A percentile compares a stretch with the other conserved stretches of the same genome.
phyloP scores from a whole-genome alignment of 2,113 vertebrate genomes.

The Sinocyclocheilus rhinocerous region DNA sequence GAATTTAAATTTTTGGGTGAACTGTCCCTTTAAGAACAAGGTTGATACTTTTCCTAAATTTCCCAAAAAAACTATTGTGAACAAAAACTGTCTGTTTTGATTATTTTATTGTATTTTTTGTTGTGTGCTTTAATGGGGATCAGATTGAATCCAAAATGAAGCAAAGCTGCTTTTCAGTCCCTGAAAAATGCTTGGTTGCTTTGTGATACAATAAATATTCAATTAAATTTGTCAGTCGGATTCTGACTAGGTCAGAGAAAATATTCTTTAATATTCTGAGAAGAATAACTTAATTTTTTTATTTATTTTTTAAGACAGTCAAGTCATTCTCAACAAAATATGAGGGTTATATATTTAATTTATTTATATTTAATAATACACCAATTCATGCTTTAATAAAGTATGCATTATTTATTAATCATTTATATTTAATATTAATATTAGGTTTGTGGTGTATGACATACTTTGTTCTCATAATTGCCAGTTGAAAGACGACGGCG shows the following conservation, averaged over 20 bases:
- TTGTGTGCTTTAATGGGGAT: neutral
- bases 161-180: neutral
- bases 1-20: neutral
- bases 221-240: neutral
- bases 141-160: neutral
- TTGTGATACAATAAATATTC: neutral
- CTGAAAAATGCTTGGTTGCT: neutral
- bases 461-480: slow-evolving; percentile 5
- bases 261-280: neutral
- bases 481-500: slow-evolving; percentile 95
- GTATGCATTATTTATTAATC: neutral
- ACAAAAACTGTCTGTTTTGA: neutral
- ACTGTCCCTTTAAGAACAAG: neutral
- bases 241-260: neutral
- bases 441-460: neutral
- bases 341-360: neutral
- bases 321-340: neutral
- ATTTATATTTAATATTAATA: neutral
- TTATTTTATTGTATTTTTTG: neutral
- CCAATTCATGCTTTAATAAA: neutral
- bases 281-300: neutral
- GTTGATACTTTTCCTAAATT: neutral
- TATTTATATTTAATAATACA: neutral
- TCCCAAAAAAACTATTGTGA: neutral
- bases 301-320: neutral